Conservation (phyloP, 2,888 invertebrate species). For the Hemistola chrysoprasaria region DNA sequence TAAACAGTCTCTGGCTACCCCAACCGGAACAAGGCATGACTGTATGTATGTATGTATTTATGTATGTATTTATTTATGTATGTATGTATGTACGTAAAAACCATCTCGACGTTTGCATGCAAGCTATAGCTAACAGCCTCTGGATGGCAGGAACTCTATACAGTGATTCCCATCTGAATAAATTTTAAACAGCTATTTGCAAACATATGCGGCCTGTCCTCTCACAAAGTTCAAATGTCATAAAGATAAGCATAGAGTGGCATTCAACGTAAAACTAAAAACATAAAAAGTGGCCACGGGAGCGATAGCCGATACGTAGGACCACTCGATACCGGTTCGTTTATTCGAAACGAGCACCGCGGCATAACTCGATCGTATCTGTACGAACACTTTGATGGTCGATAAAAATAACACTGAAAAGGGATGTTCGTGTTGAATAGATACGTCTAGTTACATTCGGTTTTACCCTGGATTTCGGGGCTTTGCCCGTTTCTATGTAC, state of each 20-base stretch:
- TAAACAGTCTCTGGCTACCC: too few species aligned
- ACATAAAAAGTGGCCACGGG: slow-evolving; percentile 20
- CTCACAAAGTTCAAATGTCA: slow-evolving; percentile 28
- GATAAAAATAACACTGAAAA: slow-evolving; percentile 51
- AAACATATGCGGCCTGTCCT: too few species aligned
- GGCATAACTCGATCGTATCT: slow-evolving; percentile 49
- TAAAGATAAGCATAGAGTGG: slow-evolving; percentile 27
- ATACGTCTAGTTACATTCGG: slow-evolving; percentile 41
- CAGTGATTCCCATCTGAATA: too few species aligned
- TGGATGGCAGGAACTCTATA: too few species aligned
- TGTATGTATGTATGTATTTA: too few species aligned
- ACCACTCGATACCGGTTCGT: slow-evolving; percentile 14
- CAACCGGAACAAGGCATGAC: too few species aligned
- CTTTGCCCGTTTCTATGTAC: slow-evolving; percentile 26
- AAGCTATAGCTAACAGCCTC: too few species aligned
- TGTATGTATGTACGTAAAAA: too few species aligned
- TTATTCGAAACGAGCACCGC: slow-evolving; percentile 16
- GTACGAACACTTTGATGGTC: slow-evolving; percentile 45
- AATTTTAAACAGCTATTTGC: too few species aligned
- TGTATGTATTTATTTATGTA: too few species aligned
- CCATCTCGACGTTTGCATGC: too few species aligned
- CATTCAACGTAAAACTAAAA: slow-evolving; percentile 19
- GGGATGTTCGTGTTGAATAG: slow-evolving; percentile 33
- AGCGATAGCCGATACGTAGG: slow-evolving; percentile 6
- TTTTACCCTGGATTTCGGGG: slow-evolving; percentile 37